phyloP scores from a whole-genome alignment of 2,888 invertebrate genomes.

The Stenoptilia bipunctidactyla region DNA sequence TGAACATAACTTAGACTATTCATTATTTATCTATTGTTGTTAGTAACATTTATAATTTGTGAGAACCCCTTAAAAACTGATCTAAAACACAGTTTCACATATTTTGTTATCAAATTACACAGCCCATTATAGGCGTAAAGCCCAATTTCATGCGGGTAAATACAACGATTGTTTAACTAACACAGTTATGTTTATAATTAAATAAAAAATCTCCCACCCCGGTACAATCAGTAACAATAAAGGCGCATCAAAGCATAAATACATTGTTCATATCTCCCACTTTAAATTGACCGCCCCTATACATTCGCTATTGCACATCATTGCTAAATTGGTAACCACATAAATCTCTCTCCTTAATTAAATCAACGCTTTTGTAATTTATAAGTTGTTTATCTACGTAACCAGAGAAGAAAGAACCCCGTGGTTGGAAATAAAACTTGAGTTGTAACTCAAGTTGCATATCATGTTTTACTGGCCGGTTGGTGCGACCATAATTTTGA shows the following conservation, averaged over 20 bases:
- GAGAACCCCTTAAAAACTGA: too few species aligned
- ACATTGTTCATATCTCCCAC: constrained; percentile 32
- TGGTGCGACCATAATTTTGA: too few species aligned
- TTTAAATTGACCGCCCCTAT: constrained; percentile 49
- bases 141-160: neutral
- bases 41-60: too few species aligned
- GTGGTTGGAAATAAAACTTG: too few species aligned
- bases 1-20: too few species aligned
- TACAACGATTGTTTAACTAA: neutral
- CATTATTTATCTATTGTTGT: too few species aligned
- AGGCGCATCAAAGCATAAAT: constrained; percentile 22
- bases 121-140: neutral
- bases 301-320: constrained; percentile 50
- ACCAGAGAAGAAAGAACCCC: neutral
- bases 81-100: too few species aligned
- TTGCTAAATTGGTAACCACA: constrained; percentile 61
- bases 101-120: neutral
- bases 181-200: constrained; percentile 12
- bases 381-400: constrained; percentile 3
- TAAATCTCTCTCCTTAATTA: constrained; percentile 65
- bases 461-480: constrained; percentile 8
- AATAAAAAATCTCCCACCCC: constrained; percentile 19
- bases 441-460: constrained; percentile 18
- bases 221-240: constrained; percentile 15
- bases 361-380: constrained; percentile 59